phyloP scores from a whole-genome alignment of 2,797 vertebrate genomes.

The Girardinus metallicus region DNA sequence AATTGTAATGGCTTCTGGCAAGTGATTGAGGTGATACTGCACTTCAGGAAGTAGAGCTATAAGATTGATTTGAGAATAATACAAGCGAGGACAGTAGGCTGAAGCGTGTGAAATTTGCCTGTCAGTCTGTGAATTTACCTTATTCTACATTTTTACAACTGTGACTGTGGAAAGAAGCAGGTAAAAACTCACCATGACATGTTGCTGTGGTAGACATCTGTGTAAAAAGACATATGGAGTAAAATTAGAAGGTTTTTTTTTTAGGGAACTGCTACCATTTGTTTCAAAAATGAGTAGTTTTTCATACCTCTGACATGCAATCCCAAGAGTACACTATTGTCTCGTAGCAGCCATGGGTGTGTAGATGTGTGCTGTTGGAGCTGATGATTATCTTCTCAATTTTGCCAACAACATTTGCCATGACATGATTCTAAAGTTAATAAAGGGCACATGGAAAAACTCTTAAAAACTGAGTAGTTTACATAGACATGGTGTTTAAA shows the following conservation, averaged over 20 bases:
- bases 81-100: too few species aligned
- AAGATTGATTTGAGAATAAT: not conserved
- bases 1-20: not conserved
- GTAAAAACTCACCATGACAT: not conserved
- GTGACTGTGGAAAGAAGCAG: not conserved
- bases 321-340: not conserved
- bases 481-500: not conserved
- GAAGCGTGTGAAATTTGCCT: not conserved
- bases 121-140: not conserved
- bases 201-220: not conserved
- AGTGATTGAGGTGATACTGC: not conserved
- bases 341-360: not conserved
- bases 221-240: not conserved
- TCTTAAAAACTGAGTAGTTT: not conserved
- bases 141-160: not conserved
- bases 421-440: not conserved
- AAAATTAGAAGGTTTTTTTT: not conserved
- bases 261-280: not conserved
- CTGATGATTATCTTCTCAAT: not conserved
- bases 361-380: not conserved
- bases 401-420: not conserved
- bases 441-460: not conserved
- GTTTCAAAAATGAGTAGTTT: not conserved
- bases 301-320: not conserved
- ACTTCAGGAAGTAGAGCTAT: not conserved